Conservation (phyloP, 2,113 vertebrate genomes). For the Nesoenas mayeri region DNA sequence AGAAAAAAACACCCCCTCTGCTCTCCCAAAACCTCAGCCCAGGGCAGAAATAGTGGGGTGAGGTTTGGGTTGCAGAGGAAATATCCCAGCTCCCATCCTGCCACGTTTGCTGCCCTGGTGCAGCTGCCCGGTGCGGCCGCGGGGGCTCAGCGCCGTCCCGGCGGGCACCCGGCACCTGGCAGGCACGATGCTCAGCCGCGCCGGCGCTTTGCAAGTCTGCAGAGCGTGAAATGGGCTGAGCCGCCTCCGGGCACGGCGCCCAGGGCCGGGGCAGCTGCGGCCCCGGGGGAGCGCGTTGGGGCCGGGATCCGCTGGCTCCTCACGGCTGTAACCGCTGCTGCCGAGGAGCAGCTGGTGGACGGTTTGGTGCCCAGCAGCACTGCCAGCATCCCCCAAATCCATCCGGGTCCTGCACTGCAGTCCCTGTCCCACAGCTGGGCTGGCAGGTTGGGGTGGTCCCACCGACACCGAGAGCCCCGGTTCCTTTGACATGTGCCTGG, state of each 20-base stretch:
- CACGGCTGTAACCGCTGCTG: not conserved
- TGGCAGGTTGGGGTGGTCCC: accelerated
- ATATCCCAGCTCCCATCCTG: not conserved
- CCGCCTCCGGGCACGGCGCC: accelerated
- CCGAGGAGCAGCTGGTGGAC: not conserved
- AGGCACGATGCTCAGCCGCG: not conserved
- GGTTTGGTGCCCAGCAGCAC: not conserved
- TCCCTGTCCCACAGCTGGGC: accelerated
- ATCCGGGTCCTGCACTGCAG: accelerated
- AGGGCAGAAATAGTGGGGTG: not conserved
- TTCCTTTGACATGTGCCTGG: not conserved
- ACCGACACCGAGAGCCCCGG: accelerated
- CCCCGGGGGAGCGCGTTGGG: not conserved
- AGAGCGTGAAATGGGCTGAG: conserved; percentile 31
- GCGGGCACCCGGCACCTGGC: accelerated
- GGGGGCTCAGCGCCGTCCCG: accelerated
- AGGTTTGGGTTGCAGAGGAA: not conserved
- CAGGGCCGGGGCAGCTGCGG: not conserved
- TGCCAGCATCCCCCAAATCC: not conserved
- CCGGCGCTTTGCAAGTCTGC: not conserved
- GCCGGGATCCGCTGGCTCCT: not conserved
- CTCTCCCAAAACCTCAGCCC: not conserved
- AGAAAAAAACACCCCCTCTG: not conserved
- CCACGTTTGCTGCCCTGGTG: accelerated
- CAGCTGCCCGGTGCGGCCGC: accelerated